Percentiles rank a stretch among this genome's conserved stretches.
Conservation (phyloP, 2,888 invertebrate species). For the Altica lythri region DNA sequence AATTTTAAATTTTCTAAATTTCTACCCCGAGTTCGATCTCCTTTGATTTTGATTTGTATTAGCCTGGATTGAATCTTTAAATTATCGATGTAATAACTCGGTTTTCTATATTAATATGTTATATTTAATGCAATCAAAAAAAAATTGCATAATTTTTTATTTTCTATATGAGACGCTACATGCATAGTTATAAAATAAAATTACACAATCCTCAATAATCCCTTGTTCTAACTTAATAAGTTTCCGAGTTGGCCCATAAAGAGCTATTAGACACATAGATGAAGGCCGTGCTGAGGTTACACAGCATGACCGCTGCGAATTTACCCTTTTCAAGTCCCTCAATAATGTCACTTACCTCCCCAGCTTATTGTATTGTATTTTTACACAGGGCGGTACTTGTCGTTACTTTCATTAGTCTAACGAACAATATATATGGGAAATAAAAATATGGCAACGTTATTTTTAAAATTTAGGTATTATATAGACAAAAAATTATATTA, state of each 20-base stretch:
- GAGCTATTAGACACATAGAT: slow-evolving; percentile 25
- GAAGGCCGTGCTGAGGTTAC: slow-evolving; percentile 23
- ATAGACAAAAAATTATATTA: too few relatives aligned
- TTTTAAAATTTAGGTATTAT: too few relatives aligned
- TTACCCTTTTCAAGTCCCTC: slow-evolving; percentile 29
- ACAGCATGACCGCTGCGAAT: slow-evolving; percentile 30
- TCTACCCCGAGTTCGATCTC: too few relatives aligned
- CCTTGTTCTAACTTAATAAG: slow-evolving; percentile 19
- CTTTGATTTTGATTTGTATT: too few relatives aligned
- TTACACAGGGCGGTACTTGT: slow-evolving; percentile 27
- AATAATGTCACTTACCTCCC: slow-evolving; percentile 28
- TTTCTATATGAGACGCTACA: background rate
- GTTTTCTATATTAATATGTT: too few relatives aligned
- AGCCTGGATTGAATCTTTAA: too few relatives aligned
- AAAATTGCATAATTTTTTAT: too few relatives aligned
- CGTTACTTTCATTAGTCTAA: slow-evolving; percentile 28
- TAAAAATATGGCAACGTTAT: too few relatives aligned
- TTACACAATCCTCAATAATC: slow-evolving; percentile 5
- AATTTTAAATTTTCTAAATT: too few relatives aligned
- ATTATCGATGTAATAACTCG: too few relatives aligned
- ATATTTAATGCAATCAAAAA: too few relatives aligned
- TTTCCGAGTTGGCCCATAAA: slow-evolving; percentile 21
- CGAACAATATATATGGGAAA: slow-evolving; percentile 2
- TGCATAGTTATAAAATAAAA: slow-evolving; percentile 2
- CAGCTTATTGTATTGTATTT: slow-evolving; percentile 31